These are phyloP conservation scores for Coregonus clupeaformis DNA, from an alignment of 2,113 vertebrate species.

Conservation along the genomic window DNA sequence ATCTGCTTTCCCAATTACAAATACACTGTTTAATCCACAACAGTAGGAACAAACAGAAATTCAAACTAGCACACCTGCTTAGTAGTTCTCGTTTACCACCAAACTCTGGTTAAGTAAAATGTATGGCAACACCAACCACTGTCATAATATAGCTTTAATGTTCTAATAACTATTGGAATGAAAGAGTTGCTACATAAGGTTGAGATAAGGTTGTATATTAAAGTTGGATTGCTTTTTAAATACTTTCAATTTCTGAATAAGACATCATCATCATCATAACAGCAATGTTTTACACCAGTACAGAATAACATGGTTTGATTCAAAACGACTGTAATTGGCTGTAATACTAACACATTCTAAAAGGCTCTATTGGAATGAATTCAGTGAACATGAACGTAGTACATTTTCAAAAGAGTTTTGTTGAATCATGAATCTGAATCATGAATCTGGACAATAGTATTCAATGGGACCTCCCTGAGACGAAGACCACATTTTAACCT, in stretches of 20 bases:
- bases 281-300: conserved; percentile 32
- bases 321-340: not conserved
- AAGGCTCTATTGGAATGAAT: conserved; percentile 49
- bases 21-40: conserved; percentile 38
- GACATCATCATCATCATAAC: conserved; percentile 21
- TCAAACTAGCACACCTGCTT: conserved; percentile 20
- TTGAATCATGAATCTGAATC: not conserved
- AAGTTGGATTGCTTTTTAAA: conserved; percentile 44
- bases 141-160: not conserved
- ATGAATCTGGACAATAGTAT: conserved; percentile 16
- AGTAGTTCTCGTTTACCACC: conserved; percentile 37
- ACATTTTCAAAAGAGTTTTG: no score
- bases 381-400: conserved; percentile 34
- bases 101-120: conserved; percentile 10
- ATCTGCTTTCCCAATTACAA: conserved; percentile 38
- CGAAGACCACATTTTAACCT: conserved; percentile 51
- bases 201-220: conserved; percentile 33
- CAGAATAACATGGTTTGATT: conserved; percentile 1
- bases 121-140: not conserved
- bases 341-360: conserved; percentile 41
- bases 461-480: conserved; percentile 67
- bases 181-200: conserved; percentile 59
- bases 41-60: conserved; percentile 23
- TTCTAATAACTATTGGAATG: conserved; percentile 47
- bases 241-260: conserved; percentile 43